Conservation (phyloP, 2,797 vertebrate genomes). For the Lacerta viridis region DNA sequence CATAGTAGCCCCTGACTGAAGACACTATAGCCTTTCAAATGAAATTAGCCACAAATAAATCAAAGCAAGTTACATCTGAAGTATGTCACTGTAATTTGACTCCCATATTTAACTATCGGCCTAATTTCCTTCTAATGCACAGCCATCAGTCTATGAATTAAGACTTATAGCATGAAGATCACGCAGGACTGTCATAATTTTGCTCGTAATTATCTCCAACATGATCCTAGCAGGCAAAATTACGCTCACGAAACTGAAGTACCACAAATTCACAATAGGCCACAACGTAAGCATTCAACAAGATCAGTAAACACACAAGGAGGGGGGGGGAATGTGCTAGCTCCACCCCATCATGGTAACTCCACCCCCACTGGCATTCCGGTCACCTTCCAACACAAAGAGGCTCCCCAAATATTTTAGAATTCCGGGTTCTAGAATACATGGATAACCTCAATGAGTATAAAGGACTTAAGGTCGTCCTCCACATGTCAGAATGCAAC, state of each 20-base stretch:
- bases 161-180: constrained; percentile 4
- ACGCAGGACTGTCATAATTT: constrained; percentile 24
- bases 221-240: constrained; percentile 40
- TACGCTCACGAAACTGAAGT: neutral
- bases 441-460: too few species aligned
- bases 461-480: too few species aligned
- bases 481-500: too few species aligned
- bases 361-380: too few species aligned
- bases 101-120: neutral
- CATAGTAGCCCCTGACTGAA: neutral
- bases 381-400: too few species aligned
- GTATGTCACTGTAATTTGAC: constrained; percentile 11
- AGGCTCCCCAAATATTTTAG: too few species aligned
- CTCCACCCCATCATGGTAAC: too few species aligned
- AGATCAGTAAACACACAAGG: too few species aligned
- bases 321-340: too few species aligned
- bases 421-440: too few species aligned
- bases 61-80: neutral
- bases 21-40: neutral
- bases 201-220: constrained; percentile 22
- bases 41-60: constrained; percentile 13
- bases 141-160: neutral
- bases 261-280: neutral
- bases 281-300: neutral
- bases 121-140: constrained; percentile 41